Conservation (phyloP, 1,140 invertebrate species). For the Hylaeus volcanicus region DNA sequence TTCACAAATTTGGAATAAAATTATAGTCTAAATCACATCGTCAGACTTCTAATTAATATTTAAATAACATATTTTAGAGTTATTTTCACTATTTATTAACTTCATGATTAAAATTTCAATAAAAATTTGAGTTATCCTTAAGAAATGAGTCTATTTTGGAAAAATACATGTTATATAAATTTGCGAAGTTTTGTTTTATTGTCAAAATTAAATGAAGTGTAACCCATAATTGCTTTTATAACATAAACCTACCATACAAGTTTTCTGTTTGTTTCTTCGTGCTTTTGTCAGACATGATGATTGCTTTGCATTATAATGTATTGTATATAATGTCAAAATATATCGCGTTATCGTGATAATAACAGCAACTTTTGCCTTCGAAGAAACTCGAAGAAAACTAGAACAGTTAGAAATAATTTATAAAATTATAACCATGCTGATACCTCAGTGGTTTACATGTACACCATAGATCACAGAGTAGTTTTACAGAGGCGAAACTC, state of each 20-base stretch:
- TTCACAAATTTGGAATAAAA: background rate
- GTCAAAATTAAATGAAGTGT: background rate
- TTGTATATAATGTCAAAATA: background rate
- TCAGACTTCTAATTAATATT: no score
- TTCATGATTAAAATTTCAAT: background rate
- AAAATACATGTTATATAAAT: background rate
- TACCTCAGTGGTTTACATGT: background rate
- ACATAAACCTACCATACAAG: constrained; percentile 54
- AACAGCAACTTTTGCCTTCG: background rate
- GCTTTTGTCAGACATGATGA: background rate
- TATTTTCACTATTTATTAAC: no score
- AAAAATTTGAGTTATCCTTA: background rate
- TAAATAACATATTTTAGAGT: no score
- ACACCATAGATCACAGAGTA: background rate
- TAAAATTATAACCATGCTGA: background rate
- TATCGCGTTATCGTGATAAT: background rate
- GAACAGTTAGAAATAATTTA: background rate
- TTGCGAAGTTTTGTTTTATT: background rate
- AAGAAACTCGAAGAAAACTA: background rate
- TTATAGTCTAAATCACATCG: no score
- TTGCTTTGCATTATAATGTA: constrained; percentile 7
- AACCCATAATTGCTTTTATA: background rate
- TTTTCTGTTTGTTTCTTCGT: constrained; percentile 20
- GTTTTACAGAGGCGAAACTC: no score
- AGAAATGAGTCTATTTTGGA: background rate